A percentile compares a stretch with the other conserved stretches of the same genome.
Evolutionary conservation across 2,888 invertebrate species (phyloP).

Genomic region (Drosophila pseudotakahashii): DNA sequence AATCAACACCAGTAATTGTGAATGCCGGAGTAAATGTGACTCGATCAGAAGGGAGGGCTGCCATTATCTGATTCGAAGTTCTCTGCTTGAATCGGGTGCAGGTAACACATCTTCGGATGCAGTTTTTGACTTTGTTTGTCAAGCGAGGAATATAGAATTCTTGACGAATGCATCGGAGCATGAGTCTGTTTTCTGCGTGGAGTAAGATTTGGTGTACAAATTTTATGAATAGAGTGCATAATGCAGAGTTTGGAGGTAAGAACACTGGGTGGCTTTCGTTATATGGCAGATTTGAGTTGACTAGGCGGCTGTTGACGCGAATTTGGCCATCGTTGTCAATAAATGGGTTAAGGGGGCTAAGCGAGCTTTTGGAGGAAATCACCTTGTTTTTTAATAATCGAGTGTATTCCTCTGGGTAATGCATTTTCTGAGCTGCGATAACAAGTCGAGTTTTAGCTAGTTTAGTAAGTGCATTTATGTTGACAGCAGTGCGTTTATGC

Average conservation of each 20-base stretch:
- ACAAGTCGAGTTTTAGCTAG: background rate
- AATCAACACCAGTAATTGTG: background rate
- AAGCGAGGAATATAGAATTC: background rate
- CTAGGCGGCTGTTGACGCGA: background rate
- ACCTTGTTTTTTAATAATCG: background rate
- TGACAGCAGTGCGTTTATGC: background rate
- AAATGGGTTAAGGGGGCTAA: background rate
- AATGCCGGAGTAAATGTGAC: background rate
- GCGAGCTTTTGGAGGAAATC: background rate
- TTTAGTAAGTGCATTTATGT: background rate
- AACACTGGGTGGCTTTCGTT: background rate
- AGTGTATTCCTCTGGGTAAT: conserved; percentile 1
- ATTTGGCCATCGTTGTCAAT: background rate
- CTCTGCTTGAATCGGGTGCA: background rate
- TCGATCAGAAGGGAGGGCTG: conserved; percentile 1
- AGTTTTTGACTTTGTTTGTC: background rate
- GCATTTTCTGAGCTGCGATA: background rate
- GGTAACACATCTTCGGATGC: background rate
- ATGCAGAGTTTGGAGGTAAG: background rate
- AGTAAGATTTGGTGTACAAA: background rate
- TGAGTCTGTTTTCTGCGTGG: background rate
- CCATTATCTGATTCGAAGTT: background rate
- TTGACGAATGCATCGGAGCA: background rate
- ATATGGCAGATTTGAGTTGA: background rate
- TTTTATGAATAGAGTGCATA: background rate